Percentiles rank a stretch among this genome's conserved stretches.
Evolutionary conservation across 2,888 invertebrate genomes (phyloP).

Genomic region (Acanthacorydalis orientalis): DNA sequence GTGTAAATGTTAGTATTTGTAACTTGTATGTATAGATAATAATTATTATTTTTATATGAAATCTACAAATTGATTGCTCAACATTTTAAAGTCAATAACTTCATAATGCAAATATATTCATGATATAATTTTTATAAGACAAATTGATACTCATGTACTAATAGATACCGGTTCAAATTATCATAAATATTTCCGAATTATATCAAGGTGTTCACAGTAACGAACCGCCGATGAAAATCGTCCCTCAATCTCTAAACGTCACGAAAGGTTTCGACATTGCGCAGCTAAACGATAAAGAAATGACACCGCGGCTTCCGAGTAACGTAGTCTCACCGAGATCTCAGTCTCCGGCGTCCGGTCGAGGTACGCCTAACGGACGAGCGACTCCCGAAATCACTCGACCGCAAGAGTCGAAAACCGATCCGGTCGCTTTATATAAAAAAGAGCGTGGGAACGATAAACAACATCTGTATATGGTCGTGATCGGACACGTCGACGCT

Average conservation of each 20-base stretch:
- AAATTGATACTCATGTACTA: no score
- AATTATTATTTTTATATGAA: not conserved
- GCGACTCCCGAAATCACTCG: slow-evolving; percentile 13
- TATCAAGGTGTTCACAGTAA: slow-evolving; percentile 1
- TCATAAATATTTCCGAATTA: not conserved
- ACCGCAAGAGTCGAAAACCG: slow-evolving; percentile 17
- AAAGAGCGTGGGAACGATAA: slow-evolving; percentile 67
- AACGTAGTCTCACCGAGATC: slow-evolving; percentile 36
- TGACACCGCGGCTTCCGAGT: slow-evolving; percentile 18
- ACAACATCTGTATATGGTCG: slow-evolving; percentile 78
- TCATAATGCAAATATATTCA: no score
- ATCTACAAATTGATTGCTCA: not conserved
- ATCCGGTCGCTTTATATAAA: slow-evolving; percentile 44
- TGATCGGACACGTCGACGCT: slow-evolving; percentile 94
- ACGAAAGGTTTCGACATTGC: slow-evolving; percentile 42
- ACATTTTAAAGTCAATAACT: not conserved
- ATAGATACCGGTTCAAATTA: no score
- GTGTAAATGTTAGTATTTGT: no score
- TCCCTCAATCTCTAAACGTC: slow-evolving; percentile 26
- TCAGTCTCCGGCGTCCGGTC: slow-evolving; percentile 50
- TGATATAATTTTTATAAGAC: no score
- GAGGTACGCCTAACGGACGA: slow-evolving; percentile 27
- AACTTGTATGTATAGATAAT: no score
- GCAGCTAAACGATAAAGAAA: slow-evolving; percentile 18
- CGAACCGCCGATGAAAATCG: slow-evolving; percentile 16